phyloP scores from a whole-genome alignment of 1,140 invertebrate genomes.

The Caenorhabditis briggsae region DNA sequence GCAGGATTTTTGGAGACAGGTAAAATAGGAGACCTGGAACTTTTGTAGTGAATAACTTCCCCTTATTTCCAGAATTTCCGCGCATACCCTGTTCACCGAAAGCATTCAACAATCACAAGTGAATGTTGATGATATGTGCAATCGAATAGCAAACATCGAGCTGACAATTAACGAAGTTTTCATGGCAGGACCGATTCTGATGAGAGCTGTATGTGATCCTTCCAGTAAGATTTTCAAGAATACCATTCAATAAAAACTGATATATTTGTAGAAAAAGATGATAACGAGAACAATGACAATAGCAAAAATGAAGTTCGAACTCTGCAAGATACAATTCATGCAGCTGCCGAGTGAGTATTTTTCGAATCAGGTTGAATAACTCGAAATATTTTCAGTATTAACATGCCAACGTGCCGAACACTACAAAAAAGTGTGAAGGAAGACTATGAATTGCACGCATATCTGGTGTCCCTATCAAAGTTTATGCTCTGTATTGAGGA shows the following conservation, averaged over 20 bases:
- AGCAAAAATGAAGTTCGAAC: background rate
- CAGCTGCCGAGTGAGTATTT: background rate
- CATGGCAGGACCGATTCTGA: background rate
- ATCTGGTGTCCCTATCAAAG: background rate
- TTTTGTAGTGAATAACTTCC: background rate
- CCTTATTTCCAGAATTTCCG: background rate
- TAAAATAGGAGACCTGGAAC: background rate
- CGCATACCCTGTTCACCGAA: background rate
- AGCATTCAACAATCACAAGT: slow-evolving; percentile 39
- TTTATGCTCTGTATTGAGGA: slow-evolving; percentile 21
- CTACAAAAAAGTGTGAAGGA: background rate
- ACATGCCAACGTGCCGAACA: background rate
- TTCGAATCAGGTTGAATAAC: background rate
- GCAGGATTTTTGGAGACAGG: background rate
- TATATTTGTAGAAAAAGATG: background rate
- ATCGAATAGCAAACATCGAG: slow-evolving; percentile 27
- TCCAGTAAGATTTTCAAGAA: no score
- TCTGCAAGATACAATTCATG: background rate
- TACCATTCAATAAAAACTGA: no score
- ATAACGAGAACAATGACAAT: background rate
- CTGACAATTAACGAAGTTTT: background rate
- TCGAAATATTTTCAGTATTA: background rate
- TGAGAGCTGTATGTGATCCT: background rate
- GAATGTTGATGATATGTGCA: slow-evolving; percentile 8
- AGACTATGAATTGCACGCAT: background rate